phyloP scores from a whole-genome alignment of 1,140 invertebrate genomes.

The Gryllus bimaculatus region DNA sequence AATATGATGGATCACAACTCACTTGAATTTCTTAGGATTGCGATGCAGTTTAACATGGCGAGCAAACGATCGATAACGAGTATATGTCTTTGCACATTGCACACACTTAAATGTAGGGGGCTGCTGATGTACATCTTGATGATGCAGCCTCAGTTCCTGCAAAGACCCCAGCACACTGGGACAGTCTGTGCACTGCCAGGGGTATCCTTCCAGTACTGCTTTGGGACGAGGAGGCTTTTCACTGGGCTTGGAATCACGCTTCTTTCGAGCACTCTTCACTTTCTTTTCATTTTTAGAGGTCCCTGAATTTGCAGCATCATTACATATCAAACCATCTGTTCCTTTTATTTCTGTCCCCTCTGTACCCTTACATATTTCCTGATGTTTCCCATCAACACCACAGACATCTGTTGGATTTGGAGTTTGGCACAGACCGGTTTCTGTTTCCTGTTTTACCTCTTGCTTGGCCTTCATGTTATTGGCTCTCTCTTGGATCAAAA shows the following conservation, averaged over 20 bases:
- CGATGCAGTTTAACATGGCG: slow-evolving; percentile 45
- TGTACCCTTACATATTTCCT: no score
- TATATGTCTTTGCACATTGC: slow-evolving; percentile 47
- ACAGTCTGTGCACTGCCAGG: slow-evolving; percentile 43
- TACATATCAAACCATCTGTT: background rate
- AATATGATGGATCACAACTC: slow-evolving; percentile 26
- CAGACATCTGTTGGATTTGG: no score
- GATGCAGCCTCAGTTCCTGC: slow-evolving; percentile 42
- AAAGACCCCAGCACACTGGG: slow-evolving; percentile 39
- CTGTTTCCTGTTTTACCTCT: no score
- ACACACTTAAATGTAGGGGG: slow-evolving; percentile 45
- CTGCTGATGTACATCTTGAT: slow-evolving; percentile 41
- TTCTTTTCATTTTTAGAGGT: background rate
- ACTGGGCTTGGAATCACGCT: background rate
- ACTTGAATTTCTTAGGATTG: slow-evolving; percentile 42
- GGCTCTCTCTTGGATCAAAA: slow-evolving; percentile 3
- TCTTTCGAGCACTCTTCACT: background rate
- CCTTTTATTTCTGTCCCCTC: slow-evolving; percentile 5
- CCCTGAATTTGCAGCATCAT: background rate
- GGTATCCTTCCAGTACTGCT: slow-evolving; percentile 18
- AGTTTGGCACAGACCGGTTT: no score
- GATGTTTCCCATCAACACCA: no score
- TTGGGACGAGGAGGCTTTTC: slow-evolving; percentile 13
- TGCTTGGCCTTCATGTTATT: background rate
- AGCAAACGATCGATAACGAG: slow-evolving; percentile 46